Base-by-base conservation (phyloP, 2,797 vertebrate genomes). In the Coracias cyanogaster region DNA sequence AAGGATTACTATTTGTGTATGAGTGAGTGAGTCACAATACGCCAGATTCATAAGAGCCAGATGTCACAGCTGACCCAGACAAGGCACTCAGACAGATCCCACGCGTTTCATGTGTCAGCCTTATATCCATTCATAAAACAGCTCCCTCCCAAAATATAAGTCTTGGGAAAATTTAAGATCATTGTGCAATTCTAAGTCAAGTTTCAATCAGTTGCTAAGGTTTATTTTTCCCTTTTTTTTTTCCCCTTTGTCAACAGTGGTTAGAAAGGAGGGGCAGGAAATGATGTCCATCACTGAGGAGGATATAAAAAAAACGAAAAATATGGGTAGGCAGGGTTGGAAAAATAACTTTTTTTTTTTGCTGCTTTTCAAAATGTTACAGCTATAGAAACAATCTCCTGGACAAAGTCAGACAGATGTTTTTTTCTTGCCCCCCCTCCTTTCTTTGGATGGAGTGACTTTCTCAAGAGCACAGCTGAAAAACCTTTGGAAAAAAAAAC, bases 21-120 rank as follows among this genome's bases (percentile, higher is more conserved):
- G 96, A 81, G 82, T 98, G 98, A 98, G 97, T 98, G 98, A 98
- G 97, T 98, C 98, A 98, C 97, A 98, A 89, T 94, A 97, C 85
- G 57, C 97, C 97, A 98, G 97, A 98, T 98, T 98, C 98, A 96
- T 97, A 97, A 97, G 94, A 98, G 97, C 98, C 98, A 98, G 98
- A 98, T 98, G 98, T 98, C 98, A 97, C 97, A 97, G 97, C 92
- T 98, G 98, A 98, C 98, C 98, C 98, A 98, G 97, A 98, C 97
- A 81, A 98, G 97, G 96, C 97, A 96, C 97, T 98, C 97, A 97
- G 97, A 98, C 90, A 51, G 96, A 97, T 98, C 98, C 98, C 97
- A 98, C 94, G 96, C 93, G 69, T 97, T 98, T 97, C 93, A 89
- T 98, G 97, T 98, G 97, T 98, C 98, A 98, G 97, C 85, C 95